These are phyloP conservation scores for Ameiurus melas DNA, from an alignment of 2,113 vertebrate genomes.

Conservation along the genomic window DNA sequence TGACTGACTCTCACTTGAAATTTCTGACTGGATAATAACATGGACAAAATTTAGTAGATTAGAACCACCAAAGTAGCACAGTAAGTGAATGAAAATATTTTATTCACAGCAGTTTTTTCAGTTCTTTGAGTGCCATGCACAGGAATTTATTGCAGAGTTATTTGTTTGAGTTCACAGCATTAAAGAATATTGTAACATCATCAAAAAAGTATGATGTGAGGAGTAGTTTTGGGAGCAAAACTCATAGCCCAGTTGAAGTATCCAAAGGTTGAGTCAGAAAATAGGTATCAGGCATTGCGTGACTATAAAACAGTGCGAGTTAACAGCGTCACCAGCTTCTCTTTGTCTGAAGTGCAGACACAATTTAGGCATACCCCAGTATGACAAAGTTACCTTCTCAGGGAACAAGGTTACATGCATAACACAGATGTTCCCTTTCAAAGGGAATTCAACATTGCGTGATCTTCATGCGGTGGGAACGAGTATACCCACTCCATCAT, in stretches of 20 bases:
- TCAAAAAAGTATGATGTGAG: not conserved
- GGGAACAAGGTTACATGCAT: no score
- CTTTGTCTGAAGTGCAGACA: no score
- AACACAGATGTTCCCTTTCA: no score
- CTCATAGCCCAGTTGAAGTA: not conserved
- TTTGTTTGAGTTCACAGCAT: conserved; percentile 1
- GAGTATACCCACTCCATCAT: no score
- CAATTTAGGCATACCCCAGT: no score
- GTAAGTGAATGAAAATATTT: not conserved
- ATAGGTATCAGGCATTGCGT: not conserved
- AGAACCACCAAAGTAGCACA: not conserved
- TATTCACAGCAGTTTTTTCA: not conserved
- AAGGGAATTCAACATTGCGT: no score
- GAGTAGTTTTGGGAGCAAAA: not conserved
- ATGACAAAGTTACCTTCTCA: no score
- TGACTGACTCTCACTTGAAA: not conserved
- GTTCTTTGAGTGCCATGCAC: not conserved
- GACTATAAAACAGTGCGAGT: no score
- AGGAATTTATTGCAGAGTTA: conserved; percentile 7
- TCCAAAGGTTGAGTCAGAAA: not conserved
- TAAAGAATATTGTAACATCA: not conserved
- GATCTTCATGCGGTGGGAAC: no score
- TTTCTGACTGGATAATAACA: not conserved
- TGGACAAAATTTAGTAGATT: not conserved
- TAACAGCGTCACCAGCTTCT: no score